A percentile compares a stretch with the other conserved stretches of the same genome.
These are phyloP conservation scores for Monochamus saltuarius DNA, from an alignment of 1,140 invertebrate genomes.

Conservation along the genomic window DNA sequence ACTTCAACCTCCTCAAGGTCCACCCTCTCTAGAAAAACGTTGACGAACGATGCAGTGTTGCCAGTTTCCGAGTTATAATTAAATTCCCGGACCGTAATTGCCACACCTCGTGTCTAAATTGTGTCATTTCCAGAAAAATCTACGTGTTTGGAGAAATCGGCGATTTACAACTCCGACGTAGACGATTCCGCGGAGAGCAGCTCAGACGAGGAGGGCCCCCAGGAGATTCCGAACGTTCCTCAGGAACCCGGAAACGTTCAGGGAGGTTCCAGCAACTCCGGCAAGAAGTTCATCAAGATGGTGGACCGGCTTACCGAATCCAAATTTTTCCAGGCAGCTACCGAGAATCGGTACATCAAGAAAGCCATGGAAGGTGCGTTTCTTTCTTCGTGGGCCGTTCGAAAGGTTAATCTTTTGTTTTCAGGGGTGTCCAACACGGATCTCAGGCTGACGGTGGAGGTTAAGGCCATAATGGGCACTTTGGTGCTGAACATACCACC, in stretches of 20 bases:
- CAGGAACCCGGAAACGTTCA: conserved; percentile 24
- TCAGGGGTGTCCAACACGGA: conserved; percentile 83
- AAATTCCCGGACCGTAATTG: too few species aligned
- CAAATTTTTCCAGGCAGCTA: conserved; percentile 83
- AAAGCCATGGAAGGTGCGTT: conserved; percentile 71
- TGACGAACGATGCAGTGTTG: too few species aligned
- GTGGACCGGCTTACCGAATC: conserved; percentile 89
- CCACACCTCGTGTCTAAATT: too few species aligned
- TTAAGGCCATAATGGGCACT: conserved; percentile 79
- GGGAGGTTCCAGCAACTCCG: conserved; percentile 42
- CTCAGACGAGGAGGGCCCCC: conserved; percentile 72
- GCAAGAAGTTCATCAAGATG: conserved; percentile 79
- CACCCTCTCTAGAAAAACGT: too few species aligned
- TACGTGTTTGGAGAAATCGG: conserved; percentile 35
- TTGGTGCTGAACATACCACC: conserved; percentile 92
- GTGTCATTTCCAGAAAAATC: background rate
- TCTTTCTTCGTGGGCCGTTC: background rate
- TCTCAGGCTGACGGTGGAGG: conserved; percentile 83
- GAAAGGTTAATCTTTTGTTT: conserved; percentile 13
- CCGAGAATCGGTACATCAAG: conserved; percentile 76
- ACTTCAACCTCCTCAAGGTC: too few species aligned
- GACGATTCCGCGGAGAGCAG: conserved; percentile 92
- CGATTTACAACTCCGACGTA: conserved; percentile 80
- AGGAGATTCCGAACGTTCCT: conserved; percentile 43
- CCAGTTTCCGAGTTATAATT: too few species aligned